phyloP scores from a whole-genome alignment of 2,888 invertebrate species.

The Zaprionus obscuricornis region DNA sequence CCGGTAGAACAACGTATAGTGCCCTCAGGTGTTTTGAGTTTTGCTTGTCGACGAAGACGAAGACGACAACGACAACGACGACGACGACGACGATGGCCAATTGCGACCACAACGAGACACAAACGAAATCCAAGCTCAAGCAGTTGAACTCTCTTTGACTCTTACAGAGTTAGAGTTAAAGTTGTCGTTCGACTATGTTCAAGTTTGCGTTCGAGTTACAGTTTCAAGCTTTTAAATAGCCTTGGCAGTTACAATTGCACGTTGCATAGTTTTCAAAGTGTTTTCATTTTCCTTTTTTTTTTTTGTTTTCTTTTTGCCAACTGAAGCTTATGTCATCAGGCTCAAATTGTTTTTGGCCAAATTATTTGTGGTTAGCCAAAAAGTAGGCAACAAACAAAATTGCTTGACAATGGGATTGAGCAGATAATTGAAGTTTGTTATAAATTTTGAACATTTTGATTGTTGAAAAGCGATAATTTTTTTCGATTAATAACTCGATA shows the following conservation, averaged over 20 bases:
- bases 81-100: neutral
- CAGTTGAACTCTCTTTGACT: slow-evolving; percentile 29
- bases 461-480: too few relatives aligned
- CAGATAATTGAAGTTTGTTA: too few relatives aligned
- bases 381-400: slow-evolving; percentile 7
- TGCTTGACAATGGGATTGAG: too few relatives aligned
- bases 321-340: slow-evolving; percentile 47
- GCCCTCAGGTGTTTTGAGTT: slow-evolving; percentile 66
- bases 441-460: too few relatives aligned
- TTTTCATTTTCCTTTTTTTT: slow-evolving; percentile 3
- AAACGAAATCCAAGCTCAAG: slow-evolving; percentile 29
- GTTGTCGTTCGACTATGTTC: too few relatives aligned
- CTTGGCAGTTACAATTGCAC: slow-evolving; percentile 62
- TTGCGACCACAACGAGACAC: slow-evolving; percentile 13
- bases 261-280: slow-evolving; percentile 45
- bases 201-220: slow-evolving; percentile 43
- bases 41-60: slow-evolving; percentile 43
- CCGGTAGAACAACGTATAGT: slow-evolving; percentile 9
- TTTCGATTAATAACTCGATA: too few relatives aligned
- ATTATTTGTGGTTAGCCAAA: slow-evolving; percentile 16
- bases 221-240: slow-evolving; percentile 51
- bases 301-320: too few relatives aligned
- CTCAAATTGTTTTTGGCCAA: slow-evolving; percentile 46
- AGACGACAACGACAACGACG: slow-evolving; percentile 7
- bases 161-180: slow-evolving; percentile 46